Conservation (phyloP, 2,113 vertebrate genomes). For the Varanus salvator region DNA sequence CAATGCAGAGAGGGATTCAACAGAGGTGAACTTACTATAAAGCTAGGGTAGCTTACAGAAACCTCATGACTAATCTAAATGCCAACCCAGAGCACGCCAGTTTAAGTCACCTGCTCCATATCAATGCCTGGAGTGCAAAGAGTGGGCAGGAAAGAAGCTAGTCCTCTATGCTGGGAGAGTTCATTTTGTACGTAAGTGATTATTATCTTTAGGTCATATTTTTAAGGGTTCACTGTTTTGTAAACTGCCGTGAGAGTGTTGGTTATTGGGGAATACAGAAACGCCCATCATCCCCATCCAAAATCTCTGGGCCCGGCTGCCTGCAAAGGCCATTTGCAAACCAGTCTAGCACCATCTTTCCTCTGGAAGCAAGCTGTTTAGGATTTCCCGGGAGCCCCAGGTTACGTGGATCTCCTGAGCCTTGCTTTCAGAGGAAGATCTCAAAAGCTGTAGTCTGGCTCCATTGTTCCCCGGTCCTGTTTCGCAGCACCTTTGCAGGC, state of each 20-base stretch:
- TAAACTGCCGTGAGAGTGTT: no score
- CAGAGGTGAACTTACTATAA: neutral
- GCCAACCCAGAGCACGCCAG: neutral
- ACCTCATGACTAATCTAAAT: neutral
- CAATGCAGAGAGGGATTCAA: neutral
- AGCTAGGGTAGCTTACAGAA: neutral
- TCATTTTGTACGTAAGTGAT: no score
- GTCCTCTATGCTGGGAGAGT: neutral
- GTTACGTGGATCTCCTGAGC: neutral
- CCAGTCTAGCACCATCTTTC: neutral
- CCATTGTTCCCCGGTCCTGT: neutral
- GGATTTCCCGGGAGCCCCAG: neutral
- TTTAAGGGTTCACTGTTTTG: no score
- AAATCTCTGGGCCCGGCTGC: neutral
- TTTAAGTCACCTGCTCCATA: neutral
- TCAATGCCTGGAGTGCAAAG: neutral
- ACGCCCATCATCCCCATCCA: neutral
- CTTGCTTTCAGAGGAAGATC: neutral
- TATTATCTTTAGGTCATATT: no score
- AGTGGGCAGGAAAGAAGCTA: neutral
- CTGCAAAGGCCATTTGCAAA: neutral
- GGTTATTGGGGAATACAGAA: no score
- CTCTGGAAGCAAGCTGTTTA: constrained; percentile 19
- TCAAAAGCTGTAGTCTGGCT: neutral
- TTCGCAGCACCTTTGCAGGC: no score